Evolutionary conservation across 2,888 invertebrate genomes (phyloP), one percentile per base, ranked within the genome.

Genomic region (Amiota mariae): DNA sequence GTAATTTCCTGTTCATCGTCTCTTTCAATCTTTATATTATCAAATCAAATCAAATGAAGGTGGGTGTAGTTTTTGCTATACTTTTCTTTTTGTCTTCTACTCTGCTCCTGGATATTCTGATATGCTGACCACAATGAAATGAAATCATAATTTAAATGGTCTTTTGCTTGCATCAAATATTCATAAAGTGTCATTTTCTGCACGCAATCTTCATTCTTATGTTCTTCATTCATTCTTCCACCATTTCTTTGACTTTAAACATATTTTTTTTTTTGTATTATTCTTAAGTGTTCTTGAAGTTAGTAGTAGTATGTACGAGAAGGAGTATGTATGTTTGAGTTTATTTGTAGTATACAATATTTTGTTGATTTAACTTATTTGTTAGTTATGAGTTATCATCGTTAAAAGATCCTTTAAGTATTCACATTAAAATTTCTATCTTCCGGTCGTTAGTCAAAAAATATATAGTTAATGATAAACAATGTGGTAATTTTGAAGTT

Each of bases 171-270:
- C 76, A 79, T 76, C 80, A 83, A 79, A 70, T 57, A 63, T 82
- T 78, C 78, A 82, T 85, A 81, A 82, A 77, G 81, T 82, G 85
- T 83, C 82, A 83, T 83, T 83, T 83, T 76, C 78, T 82, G 85
- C 85, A 83, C 83, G 85, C 85, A 85, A 85, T 13, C 36, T 36
- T 36, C 36, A 36, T 36, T 36, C 36, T 36, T 36, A 36, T 4
- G 36, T 36, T 36, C 36, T 24, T 24, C 24, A 24, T 24, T 36
- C 36, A 36, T 36, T 36, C 36, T 36, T 36, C 6, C 3, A 0
- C 6, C 4, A 36, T 36, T 36, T 36, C 36, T 36, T 36, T 36
- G 36, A 36, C 6, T 36, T 36, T 2, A 36, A 36, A 24, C 24
- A 2, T 36, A 6, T 36, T 36, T 6, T 6, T 6, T 36, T 36